Evolutionary conservation across 2,888 invertebrate genomes (phyloP), one percentile per base, ranked within the genome.

Genomic region (Platerodrilus igneus): DNA sequence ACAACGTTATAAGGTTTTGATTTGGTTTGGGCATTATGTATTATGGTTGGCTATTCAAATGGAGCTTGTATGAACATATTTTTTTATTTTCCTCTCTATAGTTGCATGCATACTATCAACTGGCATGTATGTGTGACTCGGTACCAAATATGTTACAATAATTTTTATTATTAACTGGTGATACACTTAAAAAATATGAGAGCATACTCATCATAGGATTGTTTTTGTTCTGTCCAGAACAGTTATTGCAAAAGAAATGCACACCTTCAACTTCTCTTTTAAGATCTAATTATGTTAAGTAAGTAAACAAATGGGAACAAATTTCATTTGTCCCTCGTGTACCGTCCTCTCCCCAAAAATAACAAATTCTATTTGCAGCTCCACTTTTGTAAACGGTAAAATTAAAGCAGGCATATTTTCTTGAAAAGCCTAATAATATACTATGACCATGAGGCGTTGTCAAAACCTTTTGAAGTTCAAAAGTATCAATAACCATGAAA

Each of bases 401-500:
- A 48, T 53, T 53, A 21, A 42, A 55, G 2, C 51, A 41, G 16
- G 48, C 40, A 31, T 50, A 51, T 39, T 55, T 55, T 36, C 53
- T 38, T 4, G 47, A 34, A 35, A 48, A 55, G 11, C 30, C 37
- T 3, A 49, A 36, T n/a, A 50, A 9, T 34, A 51, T 37, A 30
- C 40, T 48, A 5, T 46, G 32, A 4, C 49, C 52, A 33, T 45
- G 36, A 3, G 51, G 48, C 7, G 52, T 53, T 17, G 36, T 44
- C 11, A 54, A 30, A 3, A 54, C 52, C 33, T 51, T 54, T 36
- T 54, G 52, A 14, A 54, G 27, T 27, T 49, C 53, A 34, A 53
- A 52, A 18, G 19, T 31, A 5, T 9, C 31, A 19, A n/a, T n/a
- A n/a, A n/a, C n/a, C n/a, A n/a, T n/a, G n/a, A n/a, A n/a, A n/a